Conservation (phyloP, 1,140 invertebrate species). For the Megalonaias nervosa region DNA sequence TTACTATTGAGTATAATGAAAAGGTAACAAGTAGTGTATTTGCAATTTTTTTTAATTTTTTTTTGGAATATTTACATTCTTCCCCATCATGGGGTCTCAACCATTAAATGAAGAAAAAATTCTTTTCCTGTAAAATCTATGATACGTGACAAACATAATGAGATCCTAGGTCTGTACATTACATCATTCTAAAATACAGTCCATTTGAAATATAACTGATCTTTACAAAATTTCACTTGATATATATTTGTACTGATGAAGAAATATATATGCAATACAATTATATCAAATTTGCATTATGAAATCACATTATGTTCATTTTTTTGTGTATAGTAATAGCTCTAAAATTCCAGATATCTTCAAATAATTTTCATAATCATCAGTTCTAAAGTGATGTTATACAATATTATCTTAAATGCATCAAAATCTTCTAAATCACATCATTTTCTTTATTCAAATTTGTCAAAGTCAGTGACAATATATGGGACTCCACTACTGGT, state of each 20-base stretch:
- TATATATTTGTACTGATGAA: background rate
- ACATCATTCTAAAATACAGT: background rate
- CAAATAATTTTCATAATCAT: no score
- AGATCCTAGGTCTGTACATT: background rate
- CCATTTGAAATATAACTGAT: background rate
- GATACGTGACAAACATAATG: background rate
- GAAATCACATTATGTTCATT: background rate
- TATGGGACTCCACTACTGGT: no score
- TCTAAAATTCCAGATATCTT: no score
- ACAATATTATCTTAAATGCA: no score
- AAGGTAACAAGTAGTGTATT: background rate
- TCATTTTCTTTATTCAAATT: no score
- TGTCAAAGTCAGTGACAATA: no score
- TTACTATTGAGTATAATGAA: no score
- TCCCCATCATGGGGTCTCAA: slow-evolving; percentile 16
- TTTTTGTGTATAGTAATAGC: no score
- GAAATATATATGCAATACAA: background rate
- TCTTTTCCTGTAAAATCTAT: slow-evolving; percentile 20
- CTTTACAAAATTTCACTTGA: background rate
- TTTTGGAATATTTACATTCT: slow-evolving; percentile 21
- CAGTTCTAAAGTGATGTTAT: no score
- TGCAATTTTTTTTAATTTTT: slow-evolving; percentile 22
- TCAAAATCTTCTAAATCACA: no score
- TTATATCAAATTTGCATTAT: background rate
- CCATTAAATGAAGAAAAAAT: slow-evolving; percentile 11